phyloP scores from a whole-genome alignment of 2,888 invertebrate genomes.

The Papilio demoleus region DNA sequence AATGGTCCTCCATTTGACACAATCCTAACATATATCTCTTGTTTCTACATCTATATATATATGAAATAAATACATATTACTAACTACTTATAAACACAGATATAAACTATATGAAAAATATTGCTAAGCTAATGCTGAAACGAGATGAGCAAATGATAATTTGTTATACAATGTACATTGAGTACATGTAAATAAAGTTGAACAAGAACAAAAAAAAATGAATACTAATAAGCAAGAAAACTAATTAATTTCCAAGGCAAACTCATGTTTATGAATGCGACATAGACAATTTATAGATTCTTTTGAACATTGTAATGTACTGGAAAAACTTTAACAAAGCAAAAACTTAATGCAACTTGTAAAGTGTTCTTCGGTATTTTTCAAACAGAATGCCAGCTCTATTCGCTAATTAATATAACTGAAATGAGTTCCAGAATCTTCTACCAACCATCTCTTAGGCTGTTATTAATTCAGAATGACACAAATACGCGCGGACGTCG shows the following conservation, averaged over 20 bases:
- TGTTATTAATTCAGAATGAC: too few relatives aligned
- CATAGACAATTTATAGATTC: conserved; percentile 10
- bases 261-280: conserved; percentile 7
- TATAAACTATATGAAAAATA: too few relatives aligned
- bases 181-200: neutral
- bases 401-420: neutral
- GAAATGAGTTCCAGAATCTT: too few relatives aligned
- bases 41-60: too few relatives aligned
- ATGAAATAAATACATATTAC: too few relatives aligned
- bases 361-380: neutral
- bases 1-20: too few relatives aligned
- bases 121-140: too few relatives aligned
- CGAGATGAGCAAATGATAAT: neutral
- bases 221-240: conserved; percentile 4
- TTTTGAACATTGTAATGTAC: neutral
- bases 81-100: too few relatives aligned
- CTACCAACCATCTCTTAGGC: too few relatives aligned
- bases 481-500: too few relatives aligned
- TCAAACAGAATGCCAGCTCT: neutral
- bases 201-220: conserved; percentile 7
- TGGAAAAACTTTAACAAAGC: conserved; percentile 1
- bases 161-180: neutral
- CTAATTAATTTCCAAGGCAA: conserved; percentile 23
- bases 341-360: neutral
- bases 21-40: too few relatives aligned